A percentile compares a stretch with the other conserved stretches of the same genome.
phyloP scores from a whole-genome alignment of 2,888 invertebrate species.

The Dryocosmus kuriphilus region DNA sequence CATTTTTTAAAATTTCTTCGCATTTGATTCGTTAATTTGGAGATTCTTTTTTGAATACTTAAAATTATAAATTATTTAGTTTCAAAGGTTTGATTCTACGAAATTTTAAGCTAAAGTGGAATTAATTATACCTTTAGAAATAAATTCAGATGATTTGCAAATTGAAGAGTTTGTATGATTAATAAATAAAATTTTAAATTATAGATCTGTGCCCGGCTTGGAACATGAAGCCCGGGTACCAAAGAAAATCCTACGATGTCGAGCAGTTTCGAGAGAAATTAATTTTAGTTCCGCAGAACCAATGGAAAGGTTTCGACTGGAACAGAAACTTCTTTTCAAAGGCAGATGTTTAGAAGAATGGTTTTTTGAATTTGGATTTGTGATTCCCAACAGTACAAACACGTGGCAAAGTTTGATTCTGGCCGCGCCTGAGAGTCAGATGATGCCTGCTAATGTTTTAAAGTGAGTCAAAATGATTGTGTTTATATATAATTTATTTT shows the following conservation, averaged over 20 bases:
- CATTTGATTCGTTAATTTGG: too few species aligned
- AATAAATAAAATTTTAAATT: conserved; percentile 28
- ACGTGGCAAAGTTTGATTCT: conserved; percentile 99
- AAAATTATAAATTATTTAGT: too few species aligned
- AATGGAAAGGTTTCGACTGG: conserved; percentile 97
- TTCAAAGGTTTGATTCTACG: too few species aligned
- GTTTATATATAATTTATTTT: not conserved
- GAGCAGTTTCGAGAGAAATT: conserved; percentile 93
- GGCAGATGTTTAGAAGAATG: conserved; percentile 98
- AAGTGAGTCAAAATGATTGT: conserved; percentile 82
- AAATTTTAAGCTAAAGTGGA: too few species aligned
- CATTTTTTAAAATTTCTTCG: too few species aligned
- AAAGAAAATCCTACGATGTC: conserved; percentile 95
- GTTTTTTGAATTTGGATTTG: conserved; percentile 99
- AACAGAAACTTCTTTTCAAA: conserved; percentile 90
- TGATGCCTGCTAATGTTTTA: conserved; percentile 99
- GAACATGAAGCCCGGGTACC: conserved; percentile 99
- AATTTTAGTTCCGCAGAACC: conserved; percentile 94
- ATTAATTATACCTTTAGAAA: too few species aligned
- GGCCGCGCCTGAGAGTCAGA: conserved; percentile 99
- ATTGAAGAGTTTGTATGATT: too few species aligned
- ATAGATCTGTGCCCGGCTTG: conserved; percentile 86
- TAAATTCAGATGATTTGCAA: too few species aligned
- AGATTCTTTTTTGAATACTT: too few species aligned
- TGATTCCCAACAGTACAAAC: conserved; percentile 98